Base-by-base conservation (phyloP, 1,140 invertebrate genomes). In the Lamellibrachia luymesi region DNA sequence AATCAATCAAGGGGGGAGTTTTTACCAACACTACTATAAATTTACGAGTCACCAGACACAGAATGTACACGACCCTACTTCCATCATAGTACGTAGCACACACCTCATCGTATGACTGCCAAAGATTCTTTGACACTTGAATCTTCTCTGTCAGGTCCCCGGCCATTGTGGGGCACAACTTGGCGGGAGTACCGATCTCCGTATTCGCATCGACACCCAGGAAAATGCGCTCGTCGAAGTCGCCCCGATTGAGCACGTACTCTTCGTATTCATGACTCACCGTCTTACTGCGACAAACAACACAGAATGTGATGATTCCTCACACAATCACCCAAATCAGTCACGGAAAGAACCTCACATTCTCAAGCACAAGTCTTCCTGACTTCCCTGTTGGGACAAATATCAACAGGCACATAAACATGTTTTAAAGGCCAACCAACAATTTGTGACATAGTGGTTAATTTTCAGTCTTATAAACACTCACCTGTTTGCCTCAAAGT, bases 181-280 rank as follows among this genome's bases (percentile, higher is more conserved):
- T 97, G 27, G 96, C 97, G 52, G 97, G 97, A 0, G 97, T 97
- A 17, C 97, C 98, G 94, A 98, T 98, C 95, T 98, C 97, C 94
- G 97, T 97, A 94, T 97, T 97, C 2, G 98, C 97, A 95, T 97
- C 97, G 49, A 97, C 97, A 90, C 97, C 97, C 95, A 97, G 95
- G 96, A 99, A 98, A 95, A 99, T 98, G 95, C 98, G 97, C 96
- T 99, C 99, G 95, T 99, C 99, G 96, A 99, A 99, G 96, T 99
- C 98, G 5, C 98, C 98, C 92, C 98, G 97, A 95, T 97, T 98
- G 22, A 99, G 96, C 80, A 99, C 98, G 96, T 98, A 98, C 94
- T 98, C 98, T 96, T 99, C 99, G 95, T 99, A 99, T 50, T 97
- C 96, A 96, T 97, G 98, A 94, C 98, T 98, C 90, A 99, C 97